Base-by-base conservation (phyloP, 2,113 vertebrate genomes). In the Sarotherodon lohbergeri region DNA sequence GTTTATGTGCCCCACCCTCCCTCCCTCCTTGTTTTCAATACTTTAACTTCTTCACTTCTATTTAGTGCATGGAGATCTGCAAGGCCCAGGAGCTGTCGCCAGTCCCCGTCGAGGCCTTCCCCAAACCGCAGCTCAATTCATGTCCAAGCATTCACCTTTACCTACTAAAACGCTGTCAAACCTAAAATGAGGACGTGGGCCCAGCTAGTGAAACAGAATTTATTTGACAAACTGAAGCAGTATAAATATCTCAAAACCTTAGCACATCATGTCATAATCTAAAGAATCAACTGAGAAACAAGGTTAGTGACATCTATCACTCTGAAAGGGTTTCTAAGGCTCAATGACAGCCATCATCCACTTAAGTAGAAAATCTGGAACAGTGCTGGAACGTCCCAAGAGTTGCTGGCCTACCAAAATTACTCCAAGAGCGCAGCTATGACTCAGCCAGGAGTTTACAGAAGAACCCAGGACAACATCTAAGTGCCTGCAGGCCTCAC, bases 231-330 rank as follows among this genome's bases (percentile, higher is more conserved):
- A 61, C 0, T 19, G 59, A 61, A 61, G 0, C 59, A 61, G 9
- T 34, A 34, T 63, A 34, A 34, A 63, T 63, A 0, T 11, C 29
- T 19, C 59, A 63, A 63, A 0, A 63, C 29, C 16, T 0, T 0
- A 34, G 29, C 16, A 63, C 59, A 63, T 63, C 29, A 63, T 63
- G 0, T 34, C 59, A 63, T 17, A 63, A 63, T 63, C 3, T 63
- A 63, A 34, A 63, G 0, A 63, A 63, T 34, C 5, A 63, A 4
- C 59, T 34, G 29, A 63, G 16, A 11, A 34, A 63, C 59, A 34
- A 63, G 2, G 5, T 34, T 63, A 34, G 16, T 63, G 16, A 63
- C 57, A 61, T 0, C 57, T 1, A 34, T 61, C 29, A 61, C 29
- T 61, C 57, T 63, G 32, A 34, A 63, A 63, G 59, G 59, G 5